phyloP scores from a whole-genome alignment of 2,888 invertebrate genomes.

The Noctua comes region DNA sequence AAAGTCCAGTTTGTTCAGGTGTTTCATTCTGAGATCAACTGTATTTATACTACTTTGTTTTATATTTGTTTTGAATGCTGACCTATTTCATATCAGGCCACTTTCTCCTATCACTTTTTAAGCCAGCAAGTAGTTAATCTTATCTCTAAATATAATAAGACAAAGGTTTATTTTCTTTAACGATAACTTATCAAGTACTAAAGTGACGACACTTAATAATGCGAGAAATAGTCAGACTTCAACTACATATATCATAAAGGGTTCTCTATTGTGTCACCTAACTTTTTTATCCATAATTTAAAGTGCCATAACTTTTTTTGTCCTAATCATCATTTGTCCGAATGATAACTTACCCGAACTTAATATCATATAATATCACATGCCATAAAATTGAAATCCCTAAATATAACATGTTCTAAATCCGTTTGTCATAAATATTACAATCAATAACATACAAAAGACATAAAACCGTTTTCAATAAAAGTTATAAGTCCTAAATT shows the following conservation, averaged over 20 bases:
- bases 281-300: no score
- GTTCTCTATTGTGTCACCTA: no score
- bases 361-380: no score
- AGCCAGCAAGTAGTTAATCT: slow-evolving; percentile 15
- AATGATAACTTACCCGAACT: no score
- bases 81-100: slow-evolving; percentile 16
- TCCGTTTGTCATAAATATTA: no score
- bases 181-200: slow-evolving; percentile 51
- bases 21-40: background rate
- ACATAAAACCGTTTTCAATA: no score
- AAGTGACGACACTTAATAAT: background rate
- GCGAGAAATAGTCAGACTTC: background rate
- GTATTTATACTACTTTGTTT: background rate
- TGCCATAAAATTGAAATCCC: no score
- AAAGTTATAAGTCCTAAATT: no score
- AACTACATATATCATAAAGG: background rate
- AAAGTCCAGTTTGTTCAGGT: background rate
- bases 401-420: no score
- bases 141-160: slow-evolving; percentile 54
- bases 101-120: slow-evolving; percentile 55
- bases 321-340: no score
- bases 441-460: no score
- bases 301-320: no score
- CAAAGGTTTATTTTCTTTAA: slow-evolving; percentile 33
- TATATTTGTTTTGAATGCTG: slow-evolving; percentile 35